Percentiles rank a stretch among this genome's conserved stretches.
These are phyloP conservation scores for Patella depressa DNA, from an alignment of 2,888 invertebrate genomes.

Conservation along the genomic window DNA sequence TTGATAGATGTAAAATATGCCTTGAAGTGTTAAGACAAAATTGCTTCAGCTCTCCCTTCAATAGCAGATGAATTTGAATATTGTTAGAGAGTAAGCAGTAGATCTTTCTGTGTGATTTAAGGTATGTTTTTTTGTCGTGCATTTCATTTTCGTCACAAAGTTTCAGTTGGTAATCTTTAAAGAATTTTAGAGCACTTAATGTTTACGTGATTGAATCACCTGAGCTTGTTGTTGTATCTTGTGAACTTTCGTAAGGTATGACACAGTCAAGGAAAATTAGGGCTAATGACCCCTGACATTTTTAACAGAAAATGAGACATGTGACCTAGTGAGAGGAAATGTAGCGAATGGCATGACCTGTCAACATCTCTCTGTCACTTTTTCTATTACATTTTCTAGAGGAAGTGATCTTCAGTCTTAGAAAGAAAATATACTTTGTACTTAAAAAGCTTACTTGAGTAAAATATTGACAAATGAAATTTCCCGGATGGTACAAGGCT, in stretches of 20 bases:
- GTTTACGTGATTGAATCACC: not conserved
- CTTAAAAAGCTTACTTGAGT: not conserved
- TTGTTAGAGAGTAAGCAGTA: no score
- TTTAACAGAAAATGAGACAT: not conserved
- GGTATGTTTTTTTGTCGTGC: no score
- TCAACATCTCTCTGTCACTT: not conserved
- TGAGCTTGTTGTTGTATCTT: not conserved
- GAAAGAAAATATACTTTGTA: constrained; percentile 2
- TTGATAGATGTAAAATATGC: no score
- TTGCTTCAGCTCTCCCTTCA: no score
- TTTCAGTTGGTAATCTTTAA: no score
- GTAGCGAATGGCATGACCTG: not conserved
- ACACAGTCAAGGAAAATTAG: constrained; percentile 2
- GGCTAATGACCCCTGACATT: not conserved
- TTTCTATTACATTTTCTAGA: not conserved
- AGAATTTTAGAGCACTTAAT: no score
- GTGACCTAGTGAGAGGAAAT: constrained; percentile 5
- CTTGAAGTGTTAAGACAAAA: no score
- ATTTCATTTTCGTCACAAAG: no score
- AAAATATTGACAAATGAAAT: not conserved
- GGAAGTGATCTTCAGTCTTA: not conserved
- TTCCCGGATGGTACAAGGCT: no score
- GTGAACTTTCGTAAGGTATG: constrained; percentile 8
- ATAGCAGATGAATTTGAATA: no score
- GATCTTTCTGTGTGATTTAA: no score